Evolutionary conservation across 1,140 invertebrate species (phyloP), one percentile per base, ranked within the genome.

Genomic region (Lepidurus couesii): DNA sequence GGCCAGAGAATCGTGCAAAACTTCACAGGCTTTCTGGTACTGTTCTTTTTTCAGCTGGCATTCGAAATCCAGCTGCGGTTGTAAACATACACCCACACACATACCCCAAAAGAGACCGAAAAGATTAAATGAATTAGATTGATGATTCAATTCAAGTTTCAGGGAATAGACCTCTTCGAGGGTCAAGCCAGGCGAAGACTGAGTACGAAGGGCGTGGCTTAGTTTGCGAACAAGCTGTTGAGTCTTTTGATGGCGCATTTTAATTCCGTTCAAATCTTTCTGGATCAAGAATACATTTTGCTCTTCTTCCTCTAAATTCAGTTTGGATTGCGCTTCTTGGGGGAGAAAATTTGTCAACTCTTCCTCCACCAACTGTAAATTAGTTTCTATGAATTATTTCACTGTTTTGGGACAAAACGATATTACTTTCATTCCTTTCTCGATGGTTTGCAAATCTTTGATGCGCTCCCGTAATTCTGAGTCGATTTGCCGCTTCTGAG

Each of bases 401-500:
- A 0, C 34, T 34, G 2, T 34, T 34, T 34, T 34, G 3, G 4
- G 34, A 34, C 34, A 34, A 4, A 34, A 34, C 0, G 34, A 4
- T 65, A n/a, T 65, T 65, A 65, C 53, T 65, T 65, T 65, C 16
- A 65, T 65, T 13, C 53, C 53, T 16, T 65, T 65, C 21, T 65
- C 53, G 13, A 65, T 65, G 9, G 53, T 65, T 65, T 65, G 53
- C 13, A 65, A 16, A 65, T 65, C 53, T 16, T 65, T 65, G 1
- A 65, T 65, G 16, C 53, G 16, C 8, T 65, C 53, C 7, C 53
- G 53, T 65, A 65, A 16, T 16, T 65, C 53, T 5, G n/a, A 65
- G 21, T 65, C 53, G 7, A 65, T 65, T n/a, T 16, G 53, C 53
- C 13, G 53, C 21, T 65, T 65, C 21, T 16, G 53, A 65, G 16